Evolutionary conservation across 1,140 invertebrate species (phyloP).

Genomic region (Rhyacophila brunnea): DNA sequence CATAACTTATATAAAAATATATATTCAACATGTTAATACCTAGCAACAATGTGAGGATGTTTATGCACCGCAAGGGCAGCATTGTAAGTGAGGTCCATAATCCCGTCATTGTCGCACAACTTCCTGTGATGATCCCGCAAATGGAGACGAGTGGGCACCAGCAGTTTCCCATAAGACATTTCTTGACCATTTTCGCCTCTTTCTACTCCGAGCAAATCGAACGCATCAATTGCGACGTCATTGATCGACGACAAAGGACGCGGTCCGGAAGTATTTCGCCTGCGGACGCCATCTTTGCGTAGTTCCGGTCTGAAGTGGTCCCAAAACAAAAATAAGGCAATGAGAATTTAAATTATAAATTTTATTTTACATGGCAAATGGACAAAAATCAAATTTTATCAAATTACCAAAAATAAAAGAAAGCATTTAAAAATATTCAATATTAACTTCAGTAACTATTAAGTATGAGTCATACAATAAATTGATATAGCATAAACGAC

Average conservation of each 20-base stretch:
- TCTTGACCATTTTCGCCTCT: conserved; percentile 80
- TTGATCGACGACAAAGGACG: conserved; percentile 80
- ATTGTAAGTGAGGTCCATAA: conserved; percentile 43
- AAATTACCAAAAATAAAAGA: not conserved
- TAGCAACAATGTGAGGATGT: conserved; percentile 65
- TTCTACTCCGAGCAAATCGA: conserved; percentile 80
- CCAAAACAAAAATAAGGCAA: not conserved
- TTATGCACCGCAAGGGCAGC: conserved; percentile 42
- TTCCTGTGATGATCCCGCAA: conserved; percentile 53
- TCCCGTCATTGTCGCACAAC: conserved; percentile 55
- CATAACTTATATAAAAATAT: no score
- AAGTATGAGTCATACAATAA: no score
- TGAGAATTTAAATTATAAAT: no score
- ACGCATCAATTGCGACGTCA: conserved; percentile 82
- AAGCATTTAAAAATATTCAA: not conserved
- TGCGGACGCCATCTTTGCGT: conserved; percentile 72
- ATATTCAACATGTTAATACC: no score
- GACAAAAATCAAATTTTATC: not conserved
- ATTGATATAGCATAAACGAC: no score
- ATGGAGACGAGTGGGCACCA: conserved; percentile 72
- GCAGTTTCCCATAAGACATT: conserved; percentile 82
- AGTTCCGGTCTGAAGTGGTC: conserved; percentile 62
- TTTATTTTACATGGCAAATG: no score
- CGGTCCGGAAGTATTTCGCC: conserved; percentile 77
- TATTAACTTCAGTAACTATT: no score